These are phyloP conservation scores for Esox niger DNA, from an alignment of 2,113 vertebrate species.

Conservation along the genomic window DNA sequence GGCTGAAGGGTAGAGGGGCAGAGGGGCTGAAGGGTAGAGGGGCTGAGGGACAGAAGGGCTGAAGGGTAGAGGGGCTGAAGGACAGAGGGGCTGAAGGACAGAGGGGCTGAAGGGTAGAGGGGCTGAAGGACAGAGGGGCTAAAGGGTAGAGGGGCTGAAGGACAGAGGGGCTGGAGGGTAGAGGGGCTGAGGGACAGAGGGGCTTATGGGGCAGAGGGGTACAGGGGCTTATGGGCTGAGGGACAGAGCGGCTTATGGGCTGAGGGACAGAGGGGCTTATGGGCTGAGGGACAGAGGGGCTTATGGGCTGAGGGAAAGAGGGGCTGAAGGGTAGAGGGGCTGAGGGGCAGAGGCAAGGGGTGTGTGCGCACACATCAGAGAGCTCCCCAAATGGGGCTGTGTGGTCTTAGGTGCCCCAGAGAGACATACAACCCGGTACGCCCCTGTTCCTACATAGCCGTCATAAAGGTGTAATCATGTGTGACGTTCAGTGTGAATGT, in stretches of 20 bases:
- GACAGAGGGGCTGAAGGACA: too few relatives aligned
- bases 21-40: too few relatives aligned
- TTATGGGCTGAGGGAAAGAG: not conserved
- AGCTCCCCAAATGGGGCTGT: not conserved
- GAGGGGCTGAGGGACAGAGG: not conserved
- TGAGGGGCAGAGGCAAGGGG: not conserved
- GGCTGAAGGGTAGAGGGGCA: too few relatives aligned
- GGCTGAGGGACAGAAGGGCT: too few relatives aligned
- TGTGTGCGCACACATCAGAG: not conserved
- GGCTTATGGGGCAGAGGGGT: not conserved
- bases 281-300: not conserved
- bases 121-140: not conserved
- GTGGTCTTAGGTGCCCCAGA: constrained; percentile 15
- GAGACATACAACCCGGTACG: not conserved
- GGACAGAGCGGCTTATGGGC: not conserved
- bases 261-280: not conserved
- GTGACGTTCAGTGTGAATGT: not conserved
- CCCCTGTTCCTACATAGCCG: constrained; percentile 21
- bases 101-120: too few relatives aligned
- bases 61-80: too few relatives aligned
- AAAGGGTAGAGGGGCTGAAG: not conserved
- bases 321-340: not conserved
- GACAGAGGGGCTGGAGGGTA: not conserved
- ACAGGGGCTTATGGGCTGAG: too few relatives aligned
- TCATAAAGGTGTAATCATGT: not conserved